Evolutionary conservation across 2,797 vertebrate genomes (phyloP), one percentile per base, ranked within the genome.

Genomic region (Serranus cabrilla): DNA sequence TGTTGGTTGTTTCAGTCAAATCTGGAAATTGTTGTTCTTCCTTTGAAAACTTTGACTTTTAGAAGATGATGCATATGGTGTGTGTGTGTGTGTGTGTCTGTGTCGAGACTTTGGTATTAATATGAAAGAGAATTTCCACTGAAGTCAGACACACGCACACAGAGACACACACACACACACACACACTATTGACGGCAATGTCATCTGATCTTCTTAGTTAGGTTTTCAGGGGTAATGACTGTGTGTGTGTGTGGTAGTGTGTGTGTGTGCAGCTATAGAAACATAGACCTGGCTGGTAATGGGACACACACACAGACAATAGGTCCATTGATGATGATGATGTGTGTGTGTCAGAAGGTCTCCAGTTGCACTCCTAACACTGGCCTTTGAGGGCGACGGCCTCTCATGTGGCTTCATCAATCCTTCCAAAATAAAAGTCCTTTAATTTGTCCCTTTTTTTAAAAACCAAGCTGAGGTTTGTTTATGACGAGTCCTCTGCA

Each of bases 281-380:
- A 65, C 46, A 69, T 17, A 57, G 56, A 73, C 73, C 51, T 46
- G 51, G 39, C 79, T 71, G 71, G 55, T 82, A 70, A 76, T 70
- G 49, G 55, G 64, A 49, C 49, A 78, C 46, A 57, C 51, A 54
- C 52, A 63, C 56, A 70, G 51, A 89, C 86, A 92, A 87, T 85
- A 81, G 77, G 21, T 69, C 84, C 75, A 85, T 89, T 88, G 82
- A 88, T 81, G 76, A 72, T 47, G 18, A 27, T 59, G 25, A 45
- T 80, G 40, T 79, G 70, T 82, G 86, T 59, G 76, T 81, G 68
- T 87, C 71, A 75, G 69, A 56, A 64, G 71, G 82, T 83, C 54
- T 91, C 89, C 64, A 69, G 87, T 88, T 87, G 71, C 86, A 74
- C 60, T 80, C 63, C 59, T 31, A n/a, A 73, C 73, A 46, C 59